phyloP scores from a whole-genome alignment of 2,113 vertebrate species.

The Ptyas mucosa region DNA sequence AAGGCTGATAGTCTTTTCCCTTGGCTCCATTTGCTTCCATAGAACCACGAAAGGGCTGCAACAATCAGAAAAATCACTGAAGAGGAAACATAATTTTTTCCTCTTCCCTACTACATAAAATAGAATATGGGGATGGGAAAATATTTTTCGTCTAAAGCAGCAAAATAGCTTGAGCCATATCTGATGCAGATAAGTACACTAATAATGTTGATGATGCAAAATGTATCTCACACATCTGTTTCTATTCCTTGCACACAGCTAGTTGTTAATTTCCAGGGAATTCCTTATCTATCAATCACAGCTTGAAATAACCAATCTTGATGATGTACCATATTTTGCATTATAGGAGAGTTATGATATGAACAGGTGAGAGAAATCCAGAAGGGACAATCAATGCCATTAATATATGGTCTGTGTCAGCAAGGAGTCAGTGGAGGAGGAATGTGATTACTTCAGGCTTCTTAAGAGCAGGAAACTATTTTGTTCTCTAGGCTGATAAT shows the following conservation, averaged over 20 bases:
- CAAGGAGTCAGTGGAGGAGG: neutral
- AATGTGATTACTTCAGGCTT: neutral
- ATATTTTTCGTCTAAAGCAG: slow-evolving; percentile 18
- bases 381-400: slow-evolving; percentile 5
- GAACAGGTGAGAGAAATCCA: slow-evolving; percentile 8
- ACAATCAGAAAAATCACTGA: neutral
- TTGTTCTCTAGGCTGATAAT: neutral
- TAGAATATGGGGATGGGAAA: neutral
- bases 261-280: slow-evolving; percentile 17
- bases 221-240: neutral
- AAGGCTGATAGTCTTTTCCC: neutral
- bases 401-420: slow-evolving; percentile 13
- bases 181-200: slow-evolving; percentile 1
- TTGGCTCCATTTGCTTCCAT: neutral
- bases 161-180: slow-evolving; percentile 7
- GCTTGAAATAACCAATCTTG: slow-evolving; percentile 18
- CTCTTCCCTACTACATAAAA: neutral
- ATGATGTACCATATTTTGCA: neutral
- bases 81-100: neutral
- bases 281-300: slow-evolving; percentile 15
- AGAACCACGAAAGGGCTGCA: neutral
- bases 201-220: slow-evolving; percentile 16
- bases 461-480: neutral
- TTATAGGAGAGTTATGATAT: slow-evolving; percentile 1
- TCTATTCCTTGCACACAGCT: neutral